These are phyloP conservation scores for Papilio helenus DNA, from an alignment of 1,140 invertebrate species.

Conservation along the genomic window DNA sequence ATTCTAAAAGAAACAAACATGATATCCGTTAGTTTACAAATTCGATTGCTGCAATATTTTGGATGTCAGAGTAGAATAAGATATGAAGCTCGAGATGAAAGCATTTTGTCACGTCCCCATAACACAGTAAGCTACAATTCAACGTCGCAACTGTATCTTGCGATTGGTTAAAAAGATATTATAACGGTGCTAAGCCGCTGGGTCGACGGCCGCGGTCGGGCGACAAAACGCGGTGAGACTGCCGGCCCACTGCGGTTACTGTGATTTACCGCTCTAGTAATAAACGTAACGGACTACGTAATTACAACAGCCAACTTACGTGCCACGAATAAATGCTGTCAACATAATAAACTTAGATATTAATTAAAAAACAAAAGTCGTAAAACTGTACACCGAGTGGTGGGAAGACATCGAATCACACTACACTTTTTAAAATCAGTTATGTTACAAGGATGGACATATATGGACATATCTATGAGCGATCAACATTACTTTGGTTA, in stretches of 20 bases:
- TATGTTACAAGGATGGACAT: neutral
- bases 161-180: conserved; percentile 29
- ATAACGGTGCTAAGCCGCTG: conserved; percentile 17
- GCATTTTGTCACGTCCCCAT: conserved; percentile 30
- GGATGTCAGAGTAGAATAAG: neutral
- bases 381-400: neutral
- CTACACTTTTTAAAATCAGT: neutral
- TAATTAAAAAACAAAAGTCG: neutral
- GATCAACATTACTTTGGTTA: neutral
- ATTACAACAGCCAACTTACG: conserved; percentile 11
- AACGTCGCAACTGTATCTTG: conserved; percentile 11
- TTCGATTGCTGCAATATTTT: neutral
- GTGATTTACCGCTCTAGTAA: conserved; percentile 58
- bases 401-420: neutral
- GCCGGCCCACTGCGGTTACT: conserved; percentile 44
- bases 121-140: conserved; percentile 6
- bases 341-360: neutral
- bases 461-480: neutral
- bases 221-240: conserved; percentile 43
- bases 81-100: neutral
- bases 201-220: conserved; percentile 46
- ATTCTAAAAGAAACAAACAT: too few species aligned
- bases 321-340: neutral
- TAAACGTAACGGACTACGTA: conserved; percentile 42
- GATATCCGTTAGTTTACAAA: too few species aligned